Evolutionary conservation across 2,113 vertebrate genomes (phyloP).

Genomic region (Struthio camelus): DNA sequence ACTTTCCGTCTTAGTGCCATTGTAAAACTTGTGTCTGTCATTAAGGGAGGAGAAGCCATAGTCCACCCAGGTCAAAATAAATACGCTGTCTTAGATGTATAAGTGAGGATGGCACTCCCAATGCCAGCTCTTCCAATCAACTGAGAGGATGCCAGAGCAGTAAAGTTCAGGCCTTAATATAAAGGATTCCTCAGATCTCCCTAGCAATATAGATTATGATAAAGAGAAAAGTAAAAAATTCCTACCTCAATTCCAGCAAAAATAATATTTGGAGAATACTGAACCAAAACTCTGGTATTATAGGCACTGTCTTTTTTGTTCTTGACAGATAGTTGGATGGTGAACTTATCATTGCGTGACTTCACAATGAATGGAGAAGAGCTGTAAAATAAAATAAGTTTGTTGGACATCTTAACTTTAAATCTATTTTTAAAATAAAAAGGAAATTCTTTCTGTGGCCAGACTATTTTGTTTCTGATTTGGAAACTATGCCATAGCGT

Average conservation of each 20-base stretch:
- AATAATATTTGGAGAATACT: slow-evolving; percentile 90
- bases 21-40: neutral
- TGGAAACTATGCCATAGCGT: neutral
- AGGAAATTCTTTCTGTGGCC: neutral
- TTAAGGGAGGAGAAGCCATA: neutral
- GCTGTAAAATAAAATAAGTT: slow-evolving; percentile 51
- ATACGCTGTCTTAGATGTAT: neutral
- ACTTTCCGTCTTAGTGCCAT: neutral
- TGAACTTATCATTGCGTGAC: slow-evolving; percentile 83
- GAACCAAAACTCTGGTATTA: slow-evolving; percentile 87
- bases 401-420: neutral
- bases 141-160: neutral
- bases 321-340: slow-evolving; percentile 78
- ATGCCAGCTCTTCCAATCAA: neutral
- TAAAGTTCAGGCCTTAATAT: neutral
- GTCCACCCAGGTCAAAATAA: neutral
- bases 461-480: neutral
- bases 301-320: slow-evolving; percentile 94
- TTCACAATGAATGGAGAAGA: slow-evolving; percentile 80
- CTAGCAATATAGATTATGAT: neutral
- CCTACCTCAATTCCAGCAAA: slow-evolving; percentile 91
- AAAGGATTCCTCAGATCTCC: neutral
- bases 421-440: neutral
- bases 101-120: neutral
- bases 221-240: neutral